Evolutionary conservation across 2,888 invertebrate genomes (phyloP).

Genomic region (Teleiodes luculella): DNA sequence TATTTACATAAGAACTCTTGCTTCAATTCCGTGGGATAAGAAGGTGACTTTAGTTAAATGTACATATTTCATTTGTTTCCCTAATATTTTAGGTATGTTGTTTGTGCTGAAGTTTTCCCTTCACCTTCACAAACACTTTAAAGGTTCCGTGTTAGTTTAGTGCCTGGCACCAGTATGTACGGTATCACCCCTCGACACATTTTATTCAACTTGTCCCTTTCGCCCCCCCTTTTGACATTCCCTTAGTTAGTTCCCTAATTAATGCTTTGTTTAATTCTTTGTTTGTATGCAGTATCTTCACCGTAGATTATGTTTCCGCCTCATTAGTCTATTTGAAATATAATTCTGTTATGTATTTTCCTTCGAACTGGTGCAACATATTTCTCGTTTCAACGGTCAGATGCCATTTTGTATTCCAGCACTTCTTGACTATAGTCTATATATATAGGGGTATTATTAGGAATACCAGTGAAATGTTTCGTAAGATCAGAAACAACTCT

Average conservation of each 20-base stretch:
- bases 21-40: too few relatives aligned
- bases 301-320: constrained; percentile 1
- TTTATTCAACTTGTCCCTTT: constrained; percentile 33
- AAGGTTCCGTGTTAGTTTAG: constrained; percentile 34
- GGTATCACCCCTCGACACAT: constrained; percentile 46
- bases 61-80: background rate
- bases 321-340: too few relatives aligned
- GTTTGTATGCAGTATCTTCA: background rate
- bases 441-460: too few relatives aligned
- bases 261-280: constrained; percentile 17
- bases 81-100: constrained; percentile 3
- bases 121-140: constrained; percentile 32
- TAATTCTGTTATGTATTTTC: too few relatives aligned
- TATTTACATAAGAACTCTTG: too few relatives aligned
- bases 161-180: constrained; percentile 57
- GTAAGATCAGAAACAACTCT: too few relatives aligned
- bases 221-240: constrained; percentile 37
- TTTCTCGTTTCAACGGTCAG: too few relatives aligned
- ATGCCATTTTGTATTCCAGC: too few relatives aligned
- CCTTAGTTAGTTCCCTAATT: constrained; percentile 34
- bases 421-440: too few relatives aligned
- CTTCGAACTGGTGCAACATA: too few relatives aligned
- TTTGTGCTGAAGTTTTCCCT: constrained; percentile 17
- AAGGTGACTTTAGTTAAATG: too few relatives aligned
- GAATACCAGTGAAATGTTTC: too few relatives aligned